Evolutionary conservation across 2,113 vertebrate genomes (phyloP), one percentile per base, ranked within the genome.

Genomic region (Gobiocypris rarus): DNA sequence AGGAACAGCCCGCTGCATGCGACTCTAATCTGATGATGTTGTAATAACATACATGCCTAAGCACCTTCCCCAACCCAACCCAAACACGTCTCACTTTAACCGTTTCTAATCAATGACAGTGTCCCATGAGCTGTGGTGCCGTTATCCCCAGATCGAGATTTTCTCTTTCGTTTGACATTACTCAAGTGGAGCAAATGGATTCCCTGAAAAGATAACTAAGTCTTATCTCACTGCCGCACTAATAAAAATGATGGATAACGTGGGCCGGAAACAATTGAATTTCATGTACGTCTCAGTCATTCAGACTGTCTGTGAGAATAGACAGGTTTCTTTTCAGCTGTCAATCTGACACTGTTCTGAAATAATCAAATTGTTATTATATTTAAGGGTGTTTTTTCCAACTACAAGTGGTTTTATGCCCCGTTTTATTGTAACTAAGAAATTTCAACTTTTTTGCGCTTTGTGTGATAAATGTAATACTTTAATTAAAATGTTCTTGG

Each of bases 221-320:
- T 93, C 90, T 92, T 93, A 93, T 93, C 93, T 94, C 91, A 90
- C 87, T 84, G 89, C 87, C 0, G 85, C 90, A 91, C 91, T 91
- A 94, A 94, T 94, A 94, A 93, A 94, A 93, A 92, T 94, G 93
- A 95, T 94, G 93, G 93, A 95, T 94, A 92, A 93, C 92, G 89
- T 50, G 65, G 90, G 89, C 87, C 88, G 91, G 89, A 93, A 92
- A 93, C 93, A 94, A 94, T 94, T 94, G 89, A 91, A 94, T 95
- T 94, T 92, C 87, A 87, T 90, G 87, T 86, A 90, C 89, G 91
- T 94, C 82, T 92, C 92, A 92, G 93, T 93, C 93, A 94, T 92
- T 93, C 91, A 92, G 93, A 89, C 82, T 17, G 84, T 83, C 90
- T 86, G 82, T 76, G 91, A 93, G 92, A 93, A 85, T 84, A 87